Conservation (phyloP, 2,888 invertebrate species). For the Lycaena phlaeas region DNA sequence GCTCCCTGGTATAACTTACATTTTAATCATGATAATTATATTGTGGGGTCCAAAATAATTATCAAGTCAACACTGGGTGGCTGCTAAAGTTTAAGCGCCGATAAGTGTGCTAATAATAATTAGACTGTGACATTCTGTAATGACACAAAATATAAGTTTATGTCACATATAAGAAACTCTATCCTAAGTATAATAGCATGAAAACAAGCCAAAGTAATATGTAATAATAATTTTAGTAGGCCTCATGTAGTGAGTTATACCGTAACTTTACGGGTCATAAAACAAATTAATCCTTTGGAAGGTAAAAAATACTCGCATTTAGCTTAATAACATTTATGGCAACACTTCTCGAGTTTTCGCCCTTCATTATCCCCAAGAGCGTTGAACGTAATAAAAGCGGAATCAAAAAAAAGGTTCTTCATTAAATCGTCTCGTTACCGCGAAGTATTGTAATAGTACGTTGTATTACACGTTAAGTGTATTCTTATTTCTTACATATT, state of each 20-base stretch:
- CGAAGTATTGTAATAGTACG: slow-evolving; percentile 1
- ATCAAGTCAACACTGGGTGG: no score
- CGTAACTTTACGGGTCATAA: slow-evolving; percentile 5
- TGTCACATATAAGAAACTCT: no score
- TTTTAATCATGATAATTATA: no score
- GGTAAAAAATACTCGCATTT: slow-evolving; percentile 7
- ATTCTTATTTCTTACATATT: background rate
- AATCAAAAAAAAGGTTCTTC: slow-evolving; percentile 24
- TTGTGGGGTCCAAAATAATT: no score
- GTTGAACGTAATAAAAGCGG: slow-evolving; percentile 7
- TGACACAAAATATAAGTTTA: no score
- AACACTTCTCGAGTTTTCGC: slow-evolving; percentile 5
- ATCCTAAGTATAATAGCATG: no score
- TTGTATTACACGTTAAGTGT: background rate
- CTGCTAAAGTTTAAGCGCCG: no score
- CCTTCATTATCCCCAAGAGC: slow-evolving; percentile 6
- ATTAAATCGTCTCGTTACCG: slow-evolving; percentile 34
- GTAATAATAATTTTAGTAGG: background rate
- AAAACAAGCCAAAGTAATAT: background rate
- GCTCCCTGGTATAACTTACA: no score
- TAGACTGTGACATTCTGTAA: no score
- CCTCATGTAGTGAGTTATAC: background rate
- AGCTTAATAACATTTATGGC: slow-evolving; percentile 5
- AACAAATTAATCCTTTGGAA: slow-evolving; percentile 8
- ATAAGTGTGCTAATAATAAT: no score